These are phyloP conservation scores for Ara ararauna DNA, from an alignment of 2,797 vertebrate species.

Conservation along the genomic window DNA sequence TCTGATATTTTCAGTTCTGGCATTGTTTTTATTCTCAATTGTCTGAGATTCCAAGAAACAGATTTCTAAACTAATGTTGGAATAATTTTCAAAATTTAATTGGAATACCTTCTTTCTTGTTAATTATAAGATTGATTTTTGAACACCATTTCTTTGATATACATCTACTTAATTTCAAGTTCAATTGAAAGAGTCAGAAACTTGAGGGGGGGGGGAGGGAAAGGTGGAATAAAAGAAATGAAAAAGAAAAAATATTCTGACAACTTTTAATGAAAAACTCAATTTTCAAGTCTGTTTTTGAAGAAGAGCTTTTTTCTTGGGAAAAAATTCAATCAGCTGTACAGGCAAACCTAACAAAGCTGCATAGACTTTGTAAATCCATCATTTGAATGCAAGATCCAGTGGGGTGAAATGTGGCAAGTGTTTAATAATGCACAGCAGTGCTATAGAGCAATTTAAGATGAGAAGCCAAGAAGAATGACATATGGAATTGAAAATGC, in stretches of 20 bases:
- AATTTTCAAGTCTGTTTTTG: not conserved
- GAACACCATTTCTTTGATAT: not conserved
- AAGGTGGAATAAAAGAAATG: not conserved
- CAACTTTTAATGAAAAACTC: not conserved
- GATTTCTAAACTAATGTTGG: not conserved
- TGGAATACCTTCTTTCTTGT: not conserved
- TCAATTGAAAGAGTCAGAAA: not conserved
- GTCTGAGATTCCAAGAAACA: not conserved
- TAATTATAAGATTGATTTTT: not conserved
- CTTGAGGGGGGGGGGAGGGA: fast-evolving
- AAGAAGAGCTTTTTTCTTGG: not conserved
- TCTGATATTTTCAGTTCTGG: not conserved
- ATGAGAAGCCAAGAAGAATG: slow-evolving; percentile 45
- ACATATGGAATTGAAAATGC: slow-evolving; percentile 48
- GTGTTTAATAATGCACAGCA: slow-evolving; percentile 62
- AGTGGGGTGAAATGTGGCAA: slow-evolving; percentile 38
- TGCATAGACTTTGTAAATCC: not conserved
- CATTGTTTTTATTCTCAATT: not conserved
- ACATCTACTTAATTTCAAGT: not conserved
- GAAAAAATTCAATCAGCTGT: not conserved
- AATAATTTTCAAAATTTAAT: not conserved
- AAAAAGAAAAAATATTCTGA: not conserved
- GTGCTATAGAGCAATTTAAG: not conserved
- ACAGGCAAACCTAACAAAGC: not conserved
- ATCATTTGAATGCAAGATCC: slow-evolving; percentile 9